Evolutionary conservation across 2,113 vertebrate genomes (phyloP), one percentile per base, ranked within the genome.

Genomic region (Corythornis vintsioides): DNA sequence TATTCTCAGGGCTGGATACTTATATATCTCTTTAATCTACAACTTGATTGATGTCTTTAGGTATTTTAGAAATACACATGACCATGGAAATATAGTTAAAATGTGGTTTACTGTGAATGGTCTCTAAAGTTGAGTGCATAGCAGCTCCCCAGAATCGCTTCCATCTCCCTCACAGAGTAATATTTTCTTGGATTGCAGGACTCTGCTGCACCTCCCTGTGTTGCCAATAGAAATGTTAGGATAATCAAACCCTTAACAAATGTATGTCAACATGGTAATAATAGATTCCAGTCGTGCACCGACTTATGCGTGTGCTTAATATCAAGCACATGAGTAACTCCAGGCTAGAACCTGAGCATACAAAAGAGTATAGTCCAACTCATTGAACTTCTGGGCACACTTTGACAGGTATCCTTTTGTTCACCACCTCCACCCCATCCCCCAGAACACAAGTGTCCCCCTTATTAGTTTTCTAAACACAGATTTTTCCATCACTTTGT

Each of bases 321-420:
- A 88, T 88, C 91, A 95, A 96, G 95, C 96, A 96, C 89, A 91
- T 95, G 95, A 96, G 89, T 96, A 89, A 95, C 95, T 96, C 92
- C 95, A 89, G 95, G 94, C 94, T 96, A 96, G 95, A 96, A 96
- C 87, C 83, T 96, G 95, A 96, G 91, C 91, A 92, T 92, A 94
- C 91, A 92, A 96, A 96, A 86, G 95, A 94, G 78, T 87, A 94
- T 26, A 95, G 89, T 77, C 91, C 75, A 73, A 20, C 18, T 71
- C 82, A 91, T 16, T 96, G 87, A 93, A 93, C 29, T 64, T 60
- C 71, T 87, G 42, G 63, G 38, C 89, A 80, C 28, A 63, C 45
- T 89, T 92, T 96, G 67, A 95, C 89, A 95, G 94, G 94, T 95
- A 96, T 93, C 67, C 87, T 95, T 92, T 89, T 71, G 92, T 92